phyloP scores from a whole-genome alignment of 2,888 invertebrate genomes.

The Eupithecia inturbata region DNA sequence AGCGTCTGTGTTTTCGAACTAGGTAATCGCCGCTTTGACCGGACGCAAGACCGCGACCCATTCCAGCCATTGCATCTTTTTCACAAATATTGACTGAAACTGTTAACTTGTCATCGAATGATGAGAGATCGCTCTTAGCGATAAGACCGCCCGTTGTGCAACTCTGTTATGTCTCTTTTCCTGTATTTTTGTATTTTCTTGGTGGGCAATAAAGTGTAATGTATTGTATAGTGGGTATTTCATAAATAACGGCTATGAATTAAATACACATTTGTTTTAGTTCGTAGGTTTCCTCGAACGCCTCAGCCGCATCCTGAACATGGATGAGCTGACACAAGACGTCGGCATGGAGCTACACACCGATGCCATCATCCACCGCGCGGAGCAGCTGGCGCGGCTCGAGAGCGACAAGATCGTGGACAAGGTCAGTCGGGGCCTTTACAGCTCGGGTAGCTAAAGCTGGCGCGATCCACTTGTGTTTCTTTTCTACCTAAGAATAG shows the following conservation, averaged over 20 bases:
- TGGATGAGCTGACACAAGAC: slow-evolving; percentile 92
- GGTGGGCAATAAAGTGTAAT: too few relatives aligned
- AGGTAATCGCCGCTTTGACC: too few relatives aligned
- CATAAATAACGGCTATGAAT: neutral
- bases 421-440: slow-evolving; percentile 83
- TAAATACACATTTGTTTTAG: slow-evolving; percentile 65
- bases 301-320: slow-evolving; percentile 91
- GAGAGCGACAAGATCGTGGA: slow-evolving; percentile 93
- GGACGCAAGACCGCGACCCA: too few relatives aligned
- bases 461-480: neutral
- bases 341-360: slow-evolving; percentile 92
- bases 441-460: neutral
- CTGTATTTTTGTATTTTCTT: too few relatives aligned
- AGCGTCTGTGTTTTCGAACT: neutral
- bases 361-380: slow-evolving; percentile 92
- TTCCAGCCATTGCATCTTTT: too few relatives aligned
- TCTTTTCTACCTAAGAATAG: too few relatives aligned
- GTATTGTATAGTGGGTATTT: too few relatives aligned
- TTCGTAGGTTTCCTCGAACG: slow-evolving; percentile 93
- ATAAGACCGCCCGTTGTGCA: too few relatives aligned
- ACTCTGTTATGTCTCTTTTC: too few relatives aligned
- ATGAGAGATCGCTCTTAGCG: too few relatives aligned
- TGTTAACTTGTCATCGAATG: neutral
- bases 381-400: slow-evolving; percentile 91
- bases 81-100: too few relatives aligned